Percentiles rank a stretch among this genome's conserved stretches.
phyloP scores from a whole-genome alignment of 2,113 vertebrate genomes.

The Physeter macrocephalus region DNA sequence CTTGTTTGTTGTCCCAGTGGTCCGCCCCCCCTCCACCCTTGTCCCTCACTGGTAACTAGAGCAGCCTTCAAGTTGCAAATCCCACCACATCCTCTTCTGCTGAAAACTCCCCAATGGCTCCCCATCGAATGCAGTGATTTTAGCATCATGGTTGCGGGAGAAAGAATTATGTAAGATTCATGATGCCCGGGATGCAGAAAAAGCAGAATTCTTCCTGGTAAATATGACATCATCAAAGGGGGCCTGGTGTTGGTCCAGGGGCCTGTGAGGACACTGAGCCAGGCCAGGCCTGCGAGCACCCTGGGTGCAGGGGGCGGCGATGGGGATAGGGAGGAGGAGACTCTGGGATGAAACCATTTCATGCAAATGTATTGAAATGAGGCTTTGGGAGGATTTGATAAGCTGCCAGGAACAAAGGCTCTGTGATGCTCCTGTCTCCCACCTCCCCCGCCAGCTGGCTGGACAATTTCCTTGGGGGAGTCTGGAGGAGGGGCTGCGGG shows the following conservation, averaged over 20 bases:
- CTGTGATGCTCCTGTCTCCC: not conserved
- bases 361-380: constrained; percentile 43
- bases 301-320: fast-evolving
- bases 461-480: not conserved
- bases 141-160: not conserved
- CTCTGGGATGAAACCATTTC: not conserved
- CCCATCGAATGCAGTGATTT: not conserved
- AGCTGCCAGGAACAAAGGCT: constrained; percentile 50
- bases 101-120: not conserved
- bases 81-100: not conserved
- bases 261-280: not conserved
- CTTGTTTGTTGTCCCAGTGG: not conserved
- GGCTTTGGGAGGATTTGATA: constrained; percentile 21
- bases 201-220: not conserved
- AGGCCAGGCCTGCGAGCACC: not conserved
- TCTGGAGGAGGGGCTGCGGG: not conserved
- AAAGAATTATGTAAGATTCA: not conserved
- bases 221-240: not conserved
- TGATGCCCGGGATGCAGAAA: not conserved
- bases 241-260: not conserved
- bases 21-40: not conserved
- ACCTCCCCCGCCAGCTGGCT: not conserved
- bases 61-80: not conserved
- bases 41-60: not conserved
- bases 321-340: not conserved